phyloP scores from a whole-genome alignment of 2,797 vertebrate genomes.

The Eleutherodactylus coqui region DNA sequence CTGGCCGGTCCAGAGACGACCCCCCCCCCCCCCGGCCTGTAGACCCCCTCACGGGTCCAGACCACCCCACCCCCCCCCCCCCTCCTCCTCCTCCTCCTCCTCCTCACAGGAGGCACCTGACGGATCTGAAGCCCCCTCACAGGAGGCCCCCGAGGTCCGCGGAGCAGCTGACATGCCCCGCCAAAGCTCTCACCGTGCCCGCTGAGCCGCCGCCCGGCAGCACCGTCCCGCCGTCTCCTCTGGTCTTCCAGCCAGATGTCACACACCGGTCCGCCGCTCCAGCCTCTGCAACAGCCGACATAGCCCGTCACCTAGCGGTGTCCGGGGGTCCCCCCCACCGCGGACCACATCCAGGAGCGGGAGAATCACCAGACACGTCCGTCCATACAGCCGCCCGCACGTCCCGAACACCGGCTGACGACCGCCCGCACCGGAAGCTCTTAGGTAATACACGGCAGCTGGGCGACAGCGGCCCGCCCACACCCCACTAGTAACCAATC shows the following conservation, averaged over 20 bases:
- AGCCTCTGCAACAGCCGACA: constrained; percentile 47
- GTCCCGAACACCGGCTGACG: background rate
- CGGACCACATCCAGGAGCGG: constrained; percentile 11
- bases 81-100: no score
- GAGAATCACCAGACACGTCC: background rate
- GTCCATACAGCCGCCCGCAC: background rate
- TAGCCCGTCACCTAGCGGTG: constrained; percentile 32
- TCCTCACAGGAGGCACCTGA: no score
- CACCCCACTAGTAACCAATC: background rate
- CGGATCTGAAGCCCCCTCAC: no score
- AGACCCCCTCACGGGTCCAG: no score
- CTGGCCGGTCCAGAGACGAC: no score
- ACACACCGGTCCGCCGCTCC: constrained; percentile 41
- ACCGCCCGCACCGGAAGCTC: constrained; percentile 28
- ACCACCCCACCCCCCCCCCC: no score
- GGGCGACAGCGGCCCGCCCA: background rate
- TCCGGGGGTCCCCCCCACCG: constrained; percentile 18
- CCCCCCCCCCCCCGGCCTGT: no score
- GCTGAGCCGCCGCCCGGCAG: constrained; percentile 4
- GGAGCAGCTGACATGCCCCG: no score
- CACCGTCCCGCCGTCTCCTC: background rate
- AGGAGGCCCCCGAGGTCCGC: no score
- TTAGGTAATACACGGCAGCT: constrained; percentile 21
- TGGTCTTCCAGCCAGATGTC: constrained; percentile 33
- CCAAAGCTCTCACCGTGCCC: constrained; percentile 36